phyloP scores from a whole-genome alignment of 53 echinoderm and acorn worm genomes.

The Stichopus horrens region DNA sequence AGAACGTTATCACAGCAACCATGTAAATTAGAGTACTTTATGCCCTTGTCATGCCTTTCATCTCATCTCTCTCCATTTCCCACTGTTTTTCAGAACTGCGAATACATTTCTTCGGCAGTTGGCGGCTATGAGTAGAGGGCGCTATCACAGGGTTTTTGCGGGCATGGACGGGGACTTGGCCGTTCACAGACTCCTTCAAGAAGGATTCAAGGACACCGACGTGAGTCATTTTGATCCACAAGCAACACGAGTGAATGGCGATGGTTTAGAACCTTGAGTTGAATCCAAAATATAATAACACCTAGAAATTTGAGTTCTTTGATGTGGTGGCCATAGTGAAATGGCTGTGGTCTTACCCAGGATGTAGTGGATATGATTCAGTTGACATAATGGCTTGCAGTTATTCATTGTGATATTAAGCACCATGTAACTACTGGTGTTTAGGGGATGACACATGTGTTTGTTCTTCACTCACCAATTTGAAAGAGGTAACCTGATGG shows the following conservation, averaged over 20 bases:
- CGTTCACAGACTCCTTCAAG: slow-evolving; percentile 81
- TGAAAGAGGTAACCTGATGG: too few relatives aligned
- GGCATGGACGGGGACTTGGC: slow-evolving; percentile 94
- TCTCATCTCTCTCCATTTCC: not conserved
- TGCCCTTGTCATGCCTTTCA: not conserved
- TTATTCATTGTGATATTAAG: too few relatives aligned
- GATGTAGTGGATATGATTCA: too few relatives aligned
- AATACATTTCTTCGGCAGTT: slow-evolving; percentile 93
- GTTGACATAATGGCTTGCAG: too few relatives aligned
- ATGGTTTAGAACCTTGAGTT: not conserved
- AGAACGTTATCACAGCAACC: too few relatives aligned
- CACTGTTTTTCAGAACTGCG: slow-evolving; percentile 60
- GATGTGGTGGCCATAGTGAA: not conserved
- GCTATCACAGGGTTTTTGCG: slow-evolving; percentile 92
- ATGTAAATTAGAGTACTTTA: too few relatives aligned
- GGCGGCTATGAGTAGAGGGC: slow-evolving; percentile 93
- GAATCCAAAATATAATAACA: not conserved
- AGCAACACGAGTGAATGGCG: not conserved
- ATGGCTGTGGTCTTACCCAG: too few relatives aligned
- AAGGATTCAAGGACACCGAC: slow-evolving; percentile 82
- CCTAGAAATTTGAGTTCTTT: not conserved
- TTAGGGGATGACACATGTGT: too few relatives aligned
- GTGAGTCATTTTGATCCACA: slow-evolving; percentile 55
- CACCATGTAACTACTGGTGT: too few relatives aligned
- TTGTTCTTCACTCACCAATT: too few relatives aligned